Evolutionary conservation across 1,140 invertebrate genomes (phyloP).

Genomic region (Calliphora vicina): DNA sequence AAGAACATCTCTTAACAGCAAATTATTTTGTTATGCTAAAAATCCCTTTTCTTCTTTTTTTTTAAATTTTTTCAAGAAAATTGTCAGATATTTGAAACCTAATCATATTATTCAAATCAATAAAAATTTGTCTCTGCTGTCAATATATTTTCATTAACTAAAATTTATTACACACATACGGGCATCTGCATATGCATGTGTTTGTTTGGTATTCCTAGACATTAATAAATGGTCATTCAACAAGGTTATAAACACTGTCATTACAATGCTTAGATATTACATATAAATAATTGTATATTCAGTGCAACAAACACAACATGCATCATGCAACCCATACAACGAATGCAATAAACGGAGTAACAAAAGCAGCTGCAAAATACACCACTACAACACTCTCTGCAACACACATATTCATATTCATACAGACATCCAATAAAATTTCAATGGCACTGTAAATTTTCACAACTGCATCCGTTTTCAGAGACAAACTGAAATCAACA

Average conservation of each 20-base stretch:
- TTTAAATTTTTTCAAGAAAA: no score
- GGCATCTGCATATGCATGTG: not conserved
- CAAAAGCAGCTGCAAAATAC: constrained; percentile 1
- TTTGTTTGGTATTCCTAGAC: no score
- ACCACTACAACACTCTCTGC: not conserved
- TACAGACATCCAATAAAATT: not conserved
- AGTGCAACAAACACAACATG: not conserved
- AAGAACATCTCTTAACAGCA: no score
- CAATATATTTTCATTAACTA: constrained; percentile 25
- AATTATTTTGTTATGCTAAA: no score
- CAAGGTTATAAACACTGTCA: constrained; percentile 29
- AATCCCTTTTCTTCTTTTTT: no score
- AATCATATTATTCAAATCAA: not conserved
- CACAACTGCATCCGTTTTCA: not conserved
- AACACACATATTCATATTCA: not conserved
- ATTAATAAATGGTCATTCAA: constrained; percentile 29
- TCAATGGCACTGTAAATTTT: not conserved
- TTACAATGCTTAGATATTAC: constrained; percentile 15
- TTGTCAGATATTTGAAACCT: no score
- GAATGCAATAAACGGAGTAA: not conserved
- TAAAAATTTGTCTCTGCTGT: constrained; percentile 19
- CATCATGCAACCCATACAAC: not conserved
- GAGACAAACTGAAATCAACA: not conserved
- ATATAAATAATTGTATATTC: constrained; percentile 19
- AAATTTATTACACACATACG: constrained; percentile 6